phyloP scores from a whole-genome alignment of 2,113 vertebrate genomes.

The Gobio gobio region DNA sequence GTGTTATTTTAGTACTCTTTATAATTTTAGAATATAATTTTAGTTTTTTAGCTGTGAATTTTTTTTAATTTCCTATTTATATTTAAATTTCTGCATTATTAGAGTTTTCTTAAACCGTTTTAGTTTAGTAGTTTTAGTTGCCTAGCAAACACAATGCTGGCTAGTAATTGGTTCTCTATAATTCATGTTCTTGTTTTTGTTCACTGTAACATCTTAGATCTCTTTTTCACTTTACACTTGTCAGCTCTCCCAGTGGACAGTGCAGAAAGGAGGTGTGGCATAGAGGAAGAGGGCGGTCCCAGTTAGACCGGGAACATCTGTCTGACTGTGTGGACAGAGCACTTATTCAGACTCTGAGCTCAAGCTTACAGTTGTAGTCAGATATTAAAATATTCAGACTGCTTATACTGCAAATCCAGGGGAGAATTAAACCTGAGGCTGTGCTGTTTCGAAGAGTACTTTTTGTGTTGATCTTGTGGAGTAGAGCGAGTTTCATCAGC shows the following conservation, averaged over 20 bases:
- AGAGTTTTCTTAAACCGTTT: too few relatives aligned
- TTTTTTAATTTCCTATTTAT: too few relatives aligned
- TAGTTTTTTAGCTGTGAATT: too few relatives aligned
- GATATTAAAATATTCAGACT: background rate
- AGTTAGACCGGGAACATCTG: conserved; percentile 49
- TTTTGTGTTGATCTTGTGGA: conserved; percentile 30
- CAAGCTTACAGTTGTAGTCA: conserved; percentile 7
- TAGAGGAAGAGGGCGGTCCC: conserved; percentile 4
- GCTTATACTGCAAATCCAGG: conserved; percentile 8
- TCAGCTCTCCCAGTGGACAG: conserved; percentile 19
- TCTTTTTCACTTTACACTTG: background rate
- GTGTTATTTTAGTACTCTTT: background rate
- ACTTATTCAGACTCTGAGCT: conserved; percentile 29
- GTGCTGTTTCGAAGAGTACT: background rate
- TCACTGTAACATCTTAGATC: background rate
- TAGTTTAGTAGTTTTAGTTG: too few relatives aligned
- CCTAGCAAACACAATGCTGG: background rate
- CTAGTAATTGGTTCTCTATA: background rate
- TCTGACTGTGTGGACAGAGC: conserved; percentile 33
- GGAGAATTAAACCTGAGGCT: background rate
- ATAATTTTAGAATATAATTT: too few relatives aligned
- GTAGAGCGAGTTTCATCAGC: conserved; percentile 12
- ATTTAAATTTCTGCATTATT: too few relatives aligned
- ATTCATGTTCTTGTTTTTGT: background rate
- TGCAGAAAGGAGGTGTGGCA: conserved; percentile 29